These are phyloP conservation scores for Morus bassanus DNA, from an alignment of 2,797 vertebrate species.

Conservation along the genomic window DNA sequence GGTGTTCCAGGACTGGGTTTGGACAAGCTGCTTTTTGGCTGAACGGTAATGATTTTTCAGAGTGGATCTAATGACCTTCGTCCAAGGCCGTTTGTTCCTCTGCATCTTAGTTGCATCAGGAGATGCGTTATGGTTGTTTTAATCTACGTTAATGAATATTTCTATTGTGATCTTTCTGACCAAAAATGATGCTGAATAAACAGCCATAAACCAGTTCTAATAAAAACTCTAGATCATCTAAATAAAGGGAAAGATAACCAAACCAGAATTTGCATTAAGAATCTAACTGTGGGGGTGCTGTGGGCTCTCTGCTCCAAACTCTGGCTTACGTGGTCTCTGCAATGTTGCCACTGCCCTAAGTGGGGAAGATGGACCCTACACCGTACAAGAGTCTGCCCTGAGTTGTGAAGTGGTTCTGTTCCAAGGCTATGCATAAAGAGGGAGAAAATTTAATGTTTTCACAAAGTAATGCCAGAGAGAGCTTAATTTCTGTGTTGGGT, in stretches of 20 bases:
- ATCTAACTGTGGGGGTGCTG: background rate
- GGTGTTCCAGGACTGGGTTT: background rate
- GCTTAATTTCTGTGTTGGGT: background rate
- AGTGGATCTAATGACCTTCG: accelerated
- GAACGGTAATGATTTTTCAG: background rate
- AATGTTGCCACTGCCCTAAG: background rate
- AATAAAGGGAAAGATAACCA: background rate
- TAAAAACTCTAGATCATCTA: background rate
- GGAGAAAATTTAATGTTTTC: background rate
- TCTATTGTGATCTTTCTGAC: background rate
- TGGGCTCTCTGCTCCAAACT: background rate
- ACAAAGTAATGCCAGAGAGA: background rate
- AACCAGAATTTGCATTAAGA: background rate
- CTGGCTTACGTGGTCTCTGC: background rate
- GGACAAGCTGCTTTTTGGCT: background rate
- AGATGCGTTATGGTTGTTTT: background rate
- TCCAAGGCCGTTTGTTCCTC: background rate
- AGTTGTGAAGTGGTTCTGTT: background rate
- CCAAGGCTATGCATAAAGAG: background rate
- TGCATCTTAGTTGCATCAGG: background rate
- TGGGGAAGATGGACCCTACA: background rate
- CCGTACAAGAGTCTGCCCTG: accelerated
- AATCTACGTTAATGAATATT: background rate
- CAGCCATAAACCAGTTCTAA: background rate
- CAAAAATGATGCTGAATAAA: background rate